These are phyloP conservation scores for Polymixis lichenea DNA, from an alignment of 2,888 invertebrate genomes.

Conservation along the genomic window DNA sequence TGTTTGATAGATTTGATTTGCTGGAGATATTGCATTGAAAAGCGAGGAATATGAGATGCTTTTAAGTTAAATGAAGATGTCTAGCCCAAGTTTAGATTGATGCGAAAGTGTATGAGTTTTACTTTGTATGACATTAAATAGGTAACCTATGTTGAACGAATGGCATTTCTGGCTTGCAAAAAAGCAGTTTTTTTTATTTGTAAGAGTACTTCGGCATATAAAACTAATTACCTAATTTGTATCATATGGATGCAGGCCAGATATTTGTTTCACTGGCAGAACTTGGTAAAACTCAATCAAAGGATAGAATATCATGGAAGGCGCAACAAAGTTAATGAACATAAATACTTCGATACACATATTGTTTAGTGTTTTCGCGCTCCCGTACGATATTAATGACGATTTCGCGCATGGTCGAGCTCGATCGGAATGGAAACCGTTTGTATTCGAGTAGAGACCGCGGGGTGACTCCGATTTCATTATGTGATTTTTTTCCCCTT, in stretches of 20 bases:
- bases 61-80: not conserved
- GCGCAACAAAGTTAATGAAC: slow-evolving; percentile 26
- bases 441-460: slow-evolving; percentile 76
- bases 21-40: slow-evolving; percentile 21
- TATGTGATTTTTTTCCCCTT: slow-evolving; percentile 84
- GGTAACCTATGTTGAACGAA: not conserved
- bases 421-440: slow-evolving; percentile 77
- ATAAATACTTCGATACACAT: slow-evolving; percentile 24
- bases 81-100: not conserved
- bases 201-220: not conserved
- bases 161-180: not conserved
- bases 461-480: slow-evolving; percentile 84
- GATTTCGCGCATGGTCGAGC: slow-evolving; percentile 81
- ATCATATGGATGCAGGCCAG: not conserved
- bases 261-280: not conserved
- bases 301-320: not conserved
- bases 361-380: slow-evolving; percentile 69
- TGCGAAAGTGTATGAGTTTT: not conserved
- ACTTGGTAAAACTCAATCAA: not conserved
- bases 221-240: not conserved
- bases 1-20: slow-evolving; percentile 41
- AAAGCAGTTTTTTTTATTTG: not conserved
- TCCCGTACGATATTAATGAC: slow-evolving; percentile 82
- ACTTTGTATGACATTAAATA: not conserved
- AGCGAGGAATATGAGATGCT: slow-evolving; percentile 14